phyloP scores from a whole-genome alignment of 2,113 vertebrate species.

The Gymnorhina tibicen region DNA sequence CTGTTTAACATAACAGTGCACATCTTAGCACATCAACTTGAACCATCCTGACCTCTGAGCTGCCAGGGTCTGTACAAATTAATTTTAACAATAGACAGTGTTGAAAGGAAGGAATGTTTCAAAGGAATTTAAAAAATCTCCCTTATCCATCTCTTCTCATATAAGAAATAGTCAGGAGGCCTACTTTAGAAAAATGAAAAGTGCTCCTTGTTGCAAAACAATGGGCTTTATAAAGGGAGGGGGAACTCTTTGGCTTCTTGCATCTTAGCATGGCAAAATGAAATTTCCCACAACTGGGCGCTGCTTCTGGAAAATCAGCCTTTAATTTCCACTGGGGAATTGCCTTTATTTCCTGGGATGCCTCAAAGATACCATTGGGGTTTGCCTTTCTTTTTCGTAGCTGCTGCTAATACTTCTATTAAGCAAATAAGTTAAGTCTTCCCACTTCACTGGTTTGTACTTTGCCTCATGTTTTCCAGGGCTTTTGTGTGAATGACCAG shows the following conservation, averaged over 20 bases:
- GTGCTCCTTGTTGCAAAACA: slow-evolving; percentile 53
- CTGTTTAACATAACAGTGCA: slow-evolving; percentile 69
- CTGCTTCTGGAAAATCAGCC: background rate
- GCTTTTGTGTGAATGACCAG: background rate
- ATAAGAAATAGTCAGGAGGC: slow-evolving; percentile 51
- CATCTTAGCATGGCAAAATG: background rate
- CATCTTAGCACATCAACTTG: slow-evolving; percentile 43
- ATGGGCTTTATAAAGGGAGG: background rate
- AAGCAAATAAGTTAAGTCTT: background rate
- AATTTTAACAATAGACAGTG: slow-evolving; percentile 36
- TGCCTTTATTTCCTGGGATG: background rate
- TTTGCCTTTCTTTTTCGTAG: background rate
- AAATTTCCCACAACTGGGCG: background rate
- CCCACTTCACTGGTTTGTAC: background rate
- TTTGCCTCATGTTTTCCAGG: background rate
- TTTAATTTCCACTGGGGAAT: background rate
- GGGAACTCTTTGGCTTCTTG: background rate
- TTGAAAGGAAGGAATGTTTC: slow-evolving; percentile 61
- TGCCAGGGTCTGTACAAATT: slow-evolving; percentile 41
- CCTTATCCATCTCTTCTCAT: slow-evolving; percentile 42
- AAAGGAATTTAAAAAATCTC: slow-evolving; percentile 46
- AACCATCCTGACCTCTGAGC: slow-evolving; percentile 41
- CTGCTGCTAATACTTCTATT: background rate
- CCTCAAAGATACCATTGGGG: background rate
- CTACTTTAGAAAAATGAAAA: slow-evolving; percentile 49